Evolutionary conservation across 2,113 vertebrate genomes (phyloP).

Genomic region (Ramphastos sulfuratus): DNA sequence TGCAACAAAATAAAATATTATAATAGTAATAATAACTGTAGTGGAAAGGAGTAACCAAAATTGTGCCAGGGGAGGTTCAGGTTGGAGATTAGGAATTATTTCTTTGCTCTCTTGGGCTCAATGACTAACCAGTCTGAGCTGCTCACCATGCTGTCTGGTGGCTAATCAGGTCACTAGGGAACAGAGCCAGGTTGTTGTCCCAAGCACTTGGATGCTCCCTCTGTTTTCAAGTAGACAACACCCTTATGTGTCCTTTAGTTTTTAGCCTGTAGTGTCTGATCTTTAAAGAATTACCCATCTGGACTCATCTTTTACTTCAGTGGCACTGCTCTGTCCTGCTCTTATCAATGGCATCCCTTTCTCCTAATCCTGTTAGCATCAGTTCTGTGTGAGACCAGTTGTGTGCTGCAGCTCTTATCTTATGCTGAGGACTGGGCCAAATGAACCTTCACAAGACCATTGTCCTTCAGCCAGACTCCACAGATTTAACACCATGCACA

Average conservation of each 20-base stretch:
- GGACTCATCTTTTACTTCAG: neutral
- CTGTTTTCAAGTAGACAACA: neutral
- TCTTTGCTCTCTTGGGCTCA: neutral
- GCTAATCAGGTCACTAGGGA: neutral
- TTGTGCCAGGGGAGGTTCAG: no score
- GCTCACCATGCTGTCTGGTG: accelerated
- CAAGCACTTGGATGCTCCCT: neutral
- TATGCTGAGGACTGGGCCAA: neutral
- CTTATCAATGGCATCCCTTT: neutral
- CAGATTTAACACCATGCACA: neutral
- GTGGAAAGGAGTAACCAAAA: no score
- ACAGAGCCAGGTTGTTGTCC: neutral
- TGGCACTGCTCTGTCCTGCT: neutral
- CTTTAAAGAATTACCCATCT: neutral
- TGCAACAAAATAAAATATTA: no score
- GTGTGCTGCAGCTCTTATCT: neutral
- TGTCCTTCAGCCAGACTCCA: neutral
- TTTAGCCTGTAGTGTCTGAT: neutral
- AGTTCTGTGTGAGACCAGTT: neutral
- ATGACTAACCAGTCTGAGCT: neutral
- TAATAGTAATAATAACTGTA: no score
- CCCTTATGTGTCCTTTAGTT: neutral
- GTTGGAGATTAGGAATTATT: no score
- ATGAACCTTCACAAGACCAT: neutral
- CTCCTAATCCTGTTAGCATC: neutral